phyloP scores from a whole-genome alignment of 2,113 vertebrate genomes.

The Atherinomorus stipes region DNA sequence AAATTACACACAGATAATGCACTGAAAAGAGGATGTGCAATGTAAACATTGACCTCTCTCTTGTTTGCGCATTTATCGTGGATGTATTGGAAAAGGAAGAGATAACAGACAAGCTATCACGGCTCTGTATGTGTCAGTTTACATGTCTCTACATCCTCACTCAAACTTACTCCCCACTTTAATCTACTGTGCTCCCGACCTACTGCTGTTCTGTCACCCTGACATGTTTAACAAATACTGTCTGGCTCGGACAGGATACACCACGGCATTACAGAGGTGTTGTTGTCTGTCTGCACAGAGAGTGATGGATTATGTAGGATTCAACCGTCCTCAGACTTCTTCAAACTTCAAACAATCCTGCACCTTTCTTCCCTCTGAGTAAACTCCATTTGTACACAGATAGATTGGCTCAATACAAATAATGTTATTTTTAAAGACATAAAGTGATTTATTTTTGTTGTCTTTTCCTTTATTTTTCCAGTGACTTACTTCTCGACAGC shows the following conservation, averaged over 20 bases:
- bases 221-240: slow-evolving; percentile 98
- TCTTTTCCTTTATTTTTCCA: slow-evolving; percentile 26
- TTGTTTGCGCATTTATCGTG: slow-evolving; percentile 29
- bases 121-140: slow-evolving; percentile 67
- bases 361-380: slow-evolving; percentile 28
- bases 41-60: slow-evolving; percentile 49
- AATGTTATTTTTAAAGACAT: slow-evolving; percentile 19
- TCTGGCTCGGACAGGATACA: slow-evolving; percentile 82
- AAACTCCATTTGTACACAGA: slow-evolving; percentile 16
- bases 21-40: slow-evolving; percentile 32
- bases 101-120: slow-evolving; percentile 51
- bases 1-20: background rate
- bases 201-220: slow-evolving; percentile 90
- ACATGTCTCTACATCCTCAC: slow-evolving; percentile 73
- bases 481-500: slow-evolving; percentile 35
- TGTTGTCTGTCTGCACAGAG: slow-evolving; percentile 59
- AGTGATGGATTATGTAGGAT: slow-evolving; percentile 68
- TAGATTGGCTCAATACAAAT: slow-evolving; percentile 15
- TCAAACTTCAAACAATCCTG: slow-evolving; percentile 34
- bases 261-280: slow-evolving; percentile 69
- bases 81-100: slow-evolving; percentile 60
- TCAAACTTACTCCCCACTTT: slow-evolving; percentile 71
- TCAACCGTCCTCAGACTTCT: slow-evolving; percentile 56
- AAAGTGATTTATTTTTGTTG: slow-evolving; percentile 27
- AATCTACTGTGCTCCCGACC: slow-evolving; percentile 88